Evolutionary conservation across 2,888 invertebrate species (phyloP).

Genomic region (Melitaea athalia): DNA sequence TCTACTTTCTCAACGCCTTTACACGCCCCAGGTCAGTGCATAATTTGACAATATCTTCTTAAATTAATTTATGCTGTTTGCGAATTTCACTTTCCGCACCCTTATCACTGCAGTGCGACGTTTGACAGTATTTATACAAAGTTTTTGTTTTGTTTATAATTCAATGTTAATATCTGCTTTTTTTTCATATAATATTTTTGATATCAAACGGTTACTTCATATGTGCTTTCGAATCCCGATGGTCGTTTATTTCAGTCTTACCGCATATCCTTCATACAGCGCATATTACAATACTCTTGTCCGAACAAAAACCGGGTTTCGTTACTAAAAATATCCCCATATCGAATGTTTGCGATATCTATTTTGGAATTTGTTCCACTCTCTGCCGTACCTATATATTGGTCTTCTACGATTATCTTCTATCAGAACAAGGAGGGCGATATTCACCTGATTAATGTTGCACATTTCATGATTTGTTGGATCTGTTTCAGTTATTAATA

Average conservation of each 20-base stretch:
- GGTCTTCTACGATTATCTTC: constrained; percentile 29
- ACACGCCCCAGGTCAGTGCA: constrained; percentile 76
- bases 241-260: constrained; percentile 63
- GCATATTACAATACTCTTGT: constrained; percentile 74
- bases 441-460: constrained; percentile 15
- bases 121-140: constrained; percentile 38
- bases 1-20: constrained; percentile 68
- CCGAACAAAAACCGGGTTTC: constrained; percentile 77
- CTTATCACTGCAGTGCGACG: constrained; percentile 58
- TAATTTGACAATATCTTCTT: constrained; percentile 43
- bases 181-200: constrained; percentile 40
- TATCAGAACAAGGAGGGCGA: constrained; percentile 29
- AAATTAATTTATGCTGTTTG: constrained; percentile 44
- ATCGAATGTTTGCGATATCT: constrained; percentile 81
- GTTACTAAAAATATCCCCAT: constrained; percentile 78
- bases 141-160: constrained; percentile 38
- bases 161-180: constrained; percentile 26
- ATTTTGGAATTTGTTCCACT: constrained; percentile 70
- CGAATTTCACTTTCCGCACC: constrained; percentile 51
- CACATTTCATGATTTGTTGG: not conserved
- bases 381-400: constrained; percentile 52
- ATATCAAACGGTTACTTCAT: constrained; percentile 43
- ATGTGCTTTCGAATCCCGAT: constrained; percentile 32
- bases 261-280: constrained; percentile 63
- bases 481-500: not conserved